phyloP scores from a whole-genome alignment of 2,797 vertebrate genomes.

The Psittacula echo region DNA sequence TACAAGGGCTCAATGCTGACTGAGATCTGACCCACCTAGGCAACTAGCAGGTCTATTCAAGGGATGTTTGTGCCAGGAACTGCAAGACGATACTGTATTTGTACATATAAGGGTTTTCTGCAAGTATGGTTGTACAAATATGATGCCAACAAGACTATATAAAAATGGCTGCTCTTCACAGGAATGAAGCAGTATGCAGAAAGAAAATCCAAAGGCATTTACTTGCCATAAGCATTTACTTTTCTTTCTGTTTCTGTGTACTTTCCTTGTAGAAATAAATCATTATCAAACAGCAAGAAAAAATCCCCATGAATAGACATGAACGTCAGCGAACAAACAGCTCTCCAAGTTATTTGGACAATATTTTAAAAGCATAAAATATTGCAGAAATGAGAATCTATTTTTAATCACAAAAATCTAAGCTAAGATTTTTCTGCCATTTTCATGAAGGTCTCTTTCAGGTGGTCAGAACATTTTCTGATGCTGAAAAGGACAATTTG shows the following conservation, averaged over 20 bases:
- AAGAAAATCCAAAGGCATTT: background rate
- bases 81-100: background rate
- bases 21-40: background rate
- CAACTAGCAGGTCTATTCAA: background rate
- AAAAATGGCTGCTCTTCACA: background rate
- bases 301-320: background rate
- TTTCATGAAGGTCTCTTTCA: background rate
- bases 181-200: background rate
- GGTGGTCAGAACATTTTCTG: background rate
- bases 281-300: background rate
- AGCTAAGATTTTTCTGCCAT: background rate
- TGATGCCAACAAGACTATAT: background rate
- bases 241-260: background rate
- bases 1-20: background rate
- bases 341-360: background rate
- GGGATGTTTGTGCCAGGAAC: background rate
- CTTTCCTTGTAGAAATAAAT: background rate
- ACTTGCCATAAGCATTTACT: background rate
- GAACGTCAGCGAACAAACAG: background rate
- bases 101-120: rapidly evolving
- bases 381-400: background rate
- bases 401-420: background rate
- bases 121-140: background rate
- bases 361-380: background rate
- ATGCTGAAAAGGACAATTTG: background rate